phyloP scores from a whole-genome alignment of 2,113 vertebrate species.

The Archocentrus centrarchus region DNA sequence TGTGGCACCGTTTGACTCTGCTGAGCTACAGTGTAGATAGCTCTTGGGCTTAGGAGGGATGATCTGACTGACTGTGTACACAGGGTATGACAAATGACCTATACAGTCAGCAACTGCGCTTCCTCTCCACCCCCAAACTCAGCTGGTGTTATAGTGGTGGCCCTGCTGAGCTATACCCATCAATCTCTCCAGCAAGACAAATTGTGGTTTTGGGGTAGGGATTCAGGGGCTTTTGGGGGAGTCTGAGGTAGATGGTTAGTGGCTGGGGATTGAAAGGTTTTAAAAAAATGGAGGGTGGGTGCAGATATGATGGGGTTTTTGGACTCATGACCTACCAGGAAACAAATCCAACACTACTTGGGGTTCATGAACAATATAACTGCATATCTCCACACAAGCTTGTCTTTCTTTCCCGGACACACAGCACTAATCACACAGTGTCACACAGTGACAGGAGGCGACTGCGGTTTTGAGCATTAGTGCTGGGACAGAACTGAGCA shows the following conservation, averaged over 20 bases:
- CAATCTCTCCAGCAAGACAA: constrained; percentile 70
- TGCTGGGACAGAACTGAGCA: constrained; percentile 52
- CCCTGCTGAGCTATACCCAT: constrained; percentile 61
- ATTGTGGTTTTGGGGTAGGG: constrained; percentile 61
- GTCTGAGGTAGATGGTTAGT: constrained; percentile 48
- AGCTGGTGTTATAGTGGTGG: constrained; percentile 40
- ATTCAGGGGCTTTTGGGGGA: constrained; percentile 47
- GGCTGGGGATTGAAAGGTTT: constrained; percentile 43
- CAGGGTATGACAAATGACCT: constrained; percentile 65
- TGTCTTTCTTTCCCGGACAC: constrained; percentile 45
- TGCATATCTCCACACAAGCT: constrained; percentile 36
- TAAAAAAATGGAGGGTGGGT: background rate
- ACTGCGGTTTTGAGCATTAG: constrained; percentile 69
- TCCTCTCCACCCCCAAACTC: constrained; percentile 50
- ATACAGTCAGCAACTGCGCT: constrained; percentile 48
- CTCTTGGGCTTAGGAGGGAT: constrained; percentile 41
- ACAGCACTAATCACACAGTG: constrained; percentile 44
- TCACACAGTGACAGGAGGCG: constrained; percentile 63
- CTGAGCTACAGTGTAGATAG: constrained; percentile 44
- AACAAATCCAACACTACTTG: constrained; percentile 43
- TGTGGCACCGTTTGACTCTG: constrained; percentile 36
- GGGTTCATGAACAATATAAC: constrained; percentile 13
- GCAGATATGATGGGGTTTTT: constrained; percentile 24
- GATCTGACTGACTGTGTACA: constrained; percentile 62
- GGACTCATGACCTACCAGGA: constrained; percentile 47